A percentile compares a stretch with the other conserved stretches of the same genome.
These are phyloP conservation scores for Otis tarda DNA, from an alignment of 2,113 vertebrate genomes.

Conservation along the genomic window DNA sequence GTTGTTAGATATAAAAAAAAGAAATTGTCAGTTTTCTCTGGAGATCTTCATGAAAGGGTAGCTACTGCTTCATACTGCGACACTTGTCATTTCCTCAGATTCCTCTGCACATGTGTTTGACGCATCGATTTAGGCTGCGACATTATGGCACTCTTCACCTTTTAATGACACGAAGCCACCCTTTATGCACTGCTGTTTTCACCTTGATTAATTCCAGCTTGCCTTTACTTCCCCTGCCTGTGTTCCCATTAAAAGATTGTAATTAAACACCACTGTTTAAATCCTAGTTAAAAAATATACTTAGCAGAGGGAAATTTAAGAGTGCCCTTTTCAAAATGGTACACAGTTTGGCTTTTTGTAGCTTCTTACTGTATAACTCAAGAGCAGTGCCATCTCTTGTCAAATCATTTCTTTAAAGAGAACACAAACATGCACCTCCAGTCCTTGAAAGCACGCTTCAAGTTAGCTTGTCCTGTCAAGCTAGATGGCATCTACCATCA, in stretches of 20 bases:
- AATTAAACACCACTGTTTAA: background rate
- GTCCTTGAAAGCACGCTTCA: background rate
- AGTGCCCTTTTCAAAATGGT: background rate
- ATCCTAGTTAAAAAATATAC: background rate
- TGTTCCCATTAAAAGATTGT: background rate
- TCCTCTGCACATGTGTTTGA: background rate
- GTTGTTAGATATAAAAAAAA: background rate
- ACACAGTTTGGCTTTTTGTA: background rate
- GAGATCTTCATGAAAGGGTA: background rate
- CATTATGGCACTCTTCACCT: background rate
- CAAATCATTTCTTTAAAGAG: background rate
- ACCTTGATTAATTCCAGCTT: background rate
- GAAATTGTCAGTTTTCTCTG: background rate
- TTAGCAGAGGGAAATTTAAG: background rate
- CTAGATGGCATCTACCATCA: background rate
- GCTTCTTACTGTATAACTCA: background rate
- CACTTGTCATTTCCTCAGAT: background rate
- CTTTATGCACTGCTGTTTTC: background rate
- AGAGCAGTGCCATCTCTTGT: background rate
- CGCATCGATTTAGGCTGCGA: background rate
- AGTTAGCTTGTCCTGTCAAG: constrained; percentile 17
- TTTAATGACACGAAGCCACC: background rate
- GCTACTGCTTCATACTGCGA: background rate
- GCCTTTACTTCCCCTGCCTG: background rate
- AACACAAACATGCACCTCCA: background rate